Percentiles rank a stretch among this genome's conserved stretches.
Conservation (phyloP, 2,888 invertebrate species). For the Leuctra nigra region DNA sequence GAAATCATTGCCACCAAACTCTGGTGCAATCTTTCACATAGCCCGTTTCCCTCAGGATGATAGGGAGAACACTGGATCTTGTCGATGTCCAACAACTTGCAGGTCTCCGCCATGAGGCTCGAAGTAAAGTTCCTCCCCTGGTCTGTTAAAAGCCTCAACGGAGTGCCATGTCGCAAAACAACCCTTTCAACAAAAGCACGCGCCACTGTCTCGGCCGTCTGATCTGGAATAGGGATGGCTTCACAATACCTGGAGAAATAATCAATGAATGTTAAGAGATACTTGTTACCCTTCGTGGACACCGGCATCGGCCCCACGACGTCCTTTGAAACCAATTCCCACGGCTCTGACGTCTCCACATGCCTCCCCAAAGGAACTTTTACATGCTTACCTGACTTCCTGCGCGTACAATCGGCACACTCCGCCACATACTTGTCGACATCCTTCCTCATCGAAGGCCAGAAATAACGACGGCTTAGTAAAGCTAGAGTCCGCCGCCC, state of each 20-base stretch:
- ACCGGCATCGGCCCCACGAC: not conserved
- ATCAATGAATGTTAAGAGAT: constrained; percentile 13
- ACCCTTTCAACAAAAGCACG: not conserved
- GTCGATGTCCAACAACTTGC: not conserved
- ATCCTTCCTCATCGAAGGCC: not conserved
- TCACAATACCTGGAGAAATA: constrained; percentile 8
- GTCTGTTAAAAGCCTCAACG: not conserved
- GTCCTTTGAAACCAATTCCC: not conserved
- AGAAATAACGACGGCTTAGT: not conserved
- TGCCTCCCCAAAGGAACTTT: not conserved
- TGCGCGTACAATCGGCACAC: not conserved
- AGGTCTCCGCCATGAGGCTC: not conserved
- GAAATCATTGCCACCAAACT: too few relatives aligned
- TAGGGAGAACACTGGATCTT: not conserved
- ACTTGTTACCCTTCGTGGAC: constrained; percentile 12
- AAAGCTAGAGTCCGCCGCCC: too few relatives aligned
- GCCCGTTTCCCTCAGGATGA: not conserved
- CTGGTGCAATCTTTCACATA: not conserved
- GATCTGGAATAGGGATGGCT: constrained; percentile 29
- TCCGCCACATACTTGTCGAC: too few relatives aligned
- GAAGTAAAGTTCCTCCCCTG: not conserved
- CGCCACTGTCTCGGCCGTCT: constrained; percentile 30
- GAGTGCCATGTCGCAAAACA: not conserved
- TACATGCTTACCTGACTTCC: not conserved
- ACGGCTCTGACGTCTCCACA: constrained; percentile 1